Percentiles rank a stretch among this genome's conserved stretches.
Evolutionary conservation across 1,140 invertebrate genomes (phyloP).

Genomic region (Drosophila dunni): DNA sequence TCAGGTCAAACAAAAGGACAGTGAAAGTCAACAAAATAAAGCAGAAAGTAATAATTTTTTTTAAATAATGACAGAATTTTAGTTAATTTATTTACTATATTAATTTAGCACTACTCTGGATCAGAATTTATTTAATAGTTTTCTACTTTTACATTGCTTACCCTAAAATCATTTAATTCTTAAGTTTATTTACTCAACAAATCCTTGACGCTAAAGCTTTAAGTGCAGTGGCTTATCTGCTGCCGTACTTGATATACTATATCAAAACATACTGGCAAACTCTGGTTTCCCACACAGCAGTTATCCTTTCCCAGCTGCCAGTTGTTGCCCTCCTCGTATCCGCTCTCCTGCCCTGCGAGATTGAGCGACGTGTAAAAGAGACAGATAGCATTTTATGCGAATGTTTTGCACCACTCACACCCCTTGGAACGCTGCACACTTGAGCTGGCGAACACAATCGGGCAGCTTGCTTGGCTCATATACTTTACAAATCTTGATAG

Average conservation of each 20-base stretch:
- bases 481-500: constrained; percentile 83
- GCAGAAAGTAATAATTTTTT: not conserved
- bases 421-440: constrained; percentile 20
- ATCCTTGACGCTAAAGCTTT: constrained; percentile 10
- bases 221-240: constrained; percentile 21
- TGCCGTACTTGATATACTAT: constrained; percentile 20
- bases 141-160: not conserved
- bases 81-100: not conserved
- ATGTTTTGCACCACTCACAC: constrained; percentile 23
- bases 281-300: constrained; percentile 28
- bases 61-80: not conserved
- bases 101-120: not conserved
- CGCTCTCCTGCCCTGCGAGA: constrained; percentile 2
- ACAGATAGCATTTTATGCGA: constrained; percentile 77
- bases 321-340: constrained; percentile 63
- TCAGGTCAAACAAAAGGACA: not conserved
- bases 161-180: not conserved
- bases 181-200: not conserved
- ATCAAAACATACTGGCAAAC: constrained; percentile 39
- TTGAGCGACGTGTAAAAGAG: constrained; percentile 71
- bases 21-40: not conserved
- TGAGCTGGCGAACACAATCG: constrained; percentile 54
- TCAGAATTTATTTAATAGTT: too few species aligned
- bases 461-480: constrained; percentile 75
- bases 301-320: constrained; percentile 16